Conservation (phyloP, 1,140 invertebrate genomes). For the Aethina tumida region DNA sequence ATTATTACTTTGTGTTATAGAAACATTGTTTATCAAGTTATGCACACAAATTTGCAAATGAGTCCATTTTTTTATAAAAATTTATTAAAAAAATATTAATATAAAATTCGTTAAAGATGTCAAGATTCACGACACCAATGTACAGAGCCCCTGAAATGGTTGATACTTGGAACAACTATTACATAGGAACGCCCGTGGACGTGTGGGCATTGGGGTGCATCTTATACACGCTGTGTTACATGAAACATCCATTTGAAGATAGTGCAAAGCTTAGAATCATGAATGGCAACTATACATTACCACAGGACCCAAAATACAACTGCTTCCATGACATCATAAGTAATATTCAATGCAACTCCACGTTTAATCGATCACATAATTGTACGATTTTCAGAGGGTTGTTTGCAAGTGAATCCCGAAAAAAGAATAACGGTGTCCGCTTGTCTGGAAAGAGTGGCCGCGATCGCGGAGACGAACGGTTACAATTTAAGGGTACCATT, state of each 20-base stretch:
- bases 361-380: slow-evolving; percentile 1
- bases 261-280: slow-evolving; percentile 90
- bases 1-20: too few species aligned
- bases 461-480: slow-evolving; percentile 74
- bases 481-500: slow-evolving; percentile 68
- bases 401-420: slow-evolving; percentile 73
- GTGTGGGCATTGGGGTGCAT: slow-evolving; percentile 97
- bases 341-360: slow-evolving; percentile 38
- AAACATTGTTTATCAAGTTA: too few species aligned
- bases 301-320: slow-evolving; percentile 68
- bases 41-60: too few species aligned
- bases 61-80: too few species aligned
- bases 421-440: slow-evolving; percentile 65
- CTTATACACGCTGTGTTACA: slow-evolving; percentile 84
- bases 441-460: slow-evolving; percentile 73
- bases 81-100: slow-evolving; percentile 7
- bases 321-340: slow-evolving; percentile 87
- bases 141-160: slow-evolving; percentile 92
- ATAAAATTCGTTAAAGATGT: slow-evolving; percentile 40
- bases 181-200: slow-evolving; percentile 81
- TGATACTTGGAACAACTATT: slow-evolving; percentile 94
- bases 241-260: slow-evolving; percentile 96
- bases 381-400: slow-evolving; percentile 48
- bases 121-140: slow-evolving; percentile 75
- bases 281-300: slow-evolving; percentile 89